Conservation (phyloP, 2,888 invertebrate genomes). For the Lissocephala sabroskyi region DNA sequence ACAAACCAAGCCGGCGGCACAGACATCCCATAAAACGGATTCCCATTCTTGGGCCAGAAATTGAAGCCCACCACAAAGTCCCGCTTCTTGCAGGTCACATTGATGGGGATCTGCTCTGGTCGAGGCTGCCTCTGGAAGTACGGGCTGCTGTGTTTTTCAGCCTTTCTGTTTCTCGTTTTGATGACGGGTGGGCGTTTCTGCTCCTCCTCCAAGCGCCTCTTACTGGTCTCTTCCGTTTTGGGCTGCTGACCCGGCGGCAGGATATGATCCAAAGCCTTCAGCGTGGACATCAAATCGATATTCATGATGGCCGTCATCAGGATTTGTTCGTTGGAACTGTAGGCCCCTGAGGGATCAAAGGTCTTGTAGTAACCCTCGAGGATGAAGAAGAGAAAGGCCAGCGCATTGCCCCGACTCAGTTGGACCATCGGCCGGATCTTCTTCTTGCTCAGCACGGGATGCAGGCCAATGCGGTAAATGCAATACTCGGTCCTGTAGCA, state of each 20-base stretch:
- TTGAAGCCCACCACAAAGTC: not conserved
- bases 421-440: conserved; percentile 25
- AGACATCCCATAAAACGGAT: conserved; percentile 11
- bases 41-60: not conserved
- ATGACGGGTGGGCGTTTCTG: not conserved
- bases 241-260: conserved; percentile 30
- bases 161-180: not conserved
- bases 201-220: not conserved
- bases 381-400: conserved; percentile 57
- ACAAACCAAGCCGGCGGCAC: conserved; percentile 46
- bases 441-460: conserved; percentile 22
- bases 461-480: conserved; percentile 33
- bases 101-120: not conserved
- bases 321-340: conserved; percentile 40
- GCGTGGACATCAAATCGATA: conserved; percentile 44
- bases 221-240: not conserved
- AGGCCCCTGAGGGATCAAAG: conserved; percentile 9
- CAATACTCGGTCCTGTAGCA: conserved; percentile 24
- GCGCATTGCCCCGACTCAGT: conserved; percentile 41
- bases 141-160: not conserved
- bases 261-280: conserved; percentile 45
- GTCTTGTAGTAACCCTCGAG: conserved; percentile 41
- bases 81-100: not conserved
- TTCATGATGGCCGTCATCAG: conserved; percentile 42
- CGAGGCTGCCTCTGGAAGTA: conserved; percentile 6